Percentiles rank a stretch among this genome's conserved stretches.
phyloP scores from a whole-genome alignment of 2,797 vertebrate genomes.

The Champsocephalus gunnari region DNA sequence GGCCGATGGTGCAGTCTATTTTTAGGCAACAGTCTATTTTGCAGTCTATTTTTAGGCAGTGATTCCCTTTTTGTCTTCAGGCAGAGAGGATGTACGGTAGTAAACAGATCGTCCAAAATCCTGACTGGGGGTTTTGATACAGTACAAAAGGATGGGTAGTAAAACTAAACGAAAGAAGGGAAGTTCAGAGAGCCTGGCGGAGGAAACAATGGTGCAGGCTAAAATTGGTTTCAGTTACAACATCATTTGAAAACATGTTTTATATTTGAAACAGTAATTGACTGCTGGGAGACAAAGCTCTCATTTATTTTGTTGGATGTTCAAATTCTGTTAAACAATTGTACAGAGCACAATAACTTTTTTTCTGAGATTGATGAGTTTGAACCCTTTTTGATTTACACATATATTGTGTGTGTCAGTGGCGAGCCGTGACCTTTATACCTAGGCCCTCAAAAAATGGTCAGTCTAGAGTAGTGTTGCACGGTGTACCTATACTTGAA shows the following conservation, averaged over 20 bases:
- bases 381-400: too few species aligned
- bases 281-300: slow-evolving; percentile 3
- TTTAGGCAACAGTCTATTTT: slow-evolving; percentile 53
- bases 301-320: not conserved
- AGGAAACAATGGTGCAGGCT: not conserved
- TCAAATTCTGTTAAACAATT: not conserved
- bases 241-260: not conserved
- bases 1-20: slow-evolving; percentile 52
- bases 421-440: too few species aligned
- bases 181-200: slow-evolving; percentile 27
- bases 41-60: slow-evolving; percentile 70
- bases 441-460: too few species aligned
- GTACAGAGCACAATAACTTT: not conserved
- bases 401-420: too few species aligned
- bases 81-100: slow-evolving; percentile 45
- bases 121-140: slow-evolving; percentile 43
- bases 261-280: not conserved
- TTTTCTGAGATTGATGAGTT: too few species aligned
- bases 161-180: not conserved
- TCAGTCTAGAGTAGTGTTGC: too few species aligned
- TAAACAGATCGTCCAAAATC: slow-evolving; percentile 26
- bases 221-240: not conserved
- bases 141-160: not conserved
- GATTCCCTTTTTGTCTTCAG: slow-evolving; percentile 50
- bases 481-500: too few species aligned